These are phyloP conservation scores for Columba janthina DNA, from an alignment of 2,113 vertebrate genomes.

Conservation along the genomic window DNA sequence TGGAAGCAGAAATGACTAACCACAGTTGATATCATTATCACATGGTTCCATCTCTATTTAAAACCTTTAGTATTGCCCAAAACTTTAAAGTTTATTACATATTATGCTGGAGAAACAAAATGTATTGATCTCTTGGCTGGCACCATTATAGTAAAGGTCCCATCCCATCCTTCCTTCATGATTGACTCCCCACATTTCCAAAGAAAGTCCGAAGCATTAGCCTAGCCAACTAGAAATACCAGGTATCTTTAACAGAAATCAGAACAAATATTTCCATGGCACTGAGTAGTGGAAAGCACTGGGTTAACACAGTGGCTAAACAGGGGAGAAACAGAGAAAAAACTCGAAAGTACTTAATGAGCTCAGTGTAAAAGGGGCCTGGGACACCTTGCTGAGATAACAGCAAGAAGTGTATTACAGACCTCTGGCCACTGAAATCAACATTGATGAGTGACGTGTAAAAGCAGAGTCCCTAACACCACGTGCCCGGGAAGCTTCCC, in stretches of 20 bases:
- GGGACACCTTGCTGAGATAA: background rate
- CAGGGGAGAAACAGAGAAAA: background rate
- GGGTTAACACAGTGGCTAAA: background rate
- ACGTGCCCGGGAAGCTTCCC: background rate
- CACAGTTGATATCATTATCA: background rate
- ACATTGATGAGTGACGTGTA: accelerated
- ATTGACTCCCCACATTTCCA: background rate
- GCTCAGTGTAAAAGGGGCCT: background rate
- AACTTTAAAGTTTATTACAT: background rate
- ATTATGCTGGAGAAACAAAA: background rate
- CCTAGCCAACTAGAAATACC: background rate
- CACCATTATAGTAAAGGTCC: background rate
- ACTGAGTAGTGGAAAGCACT: background rate
- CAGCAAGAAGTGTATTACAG: background rate
- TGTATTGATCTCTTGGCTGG: background rate
- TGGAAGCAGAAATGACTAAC: background rate
- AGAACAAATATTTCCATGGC: background rate
- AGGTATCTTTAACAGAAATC: background rate
- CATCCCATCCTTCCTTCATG: background rate
- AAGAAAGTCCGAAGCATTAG: background rate
- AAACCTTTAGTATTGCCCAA: background rate
- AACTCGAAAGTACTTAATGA: background rate
- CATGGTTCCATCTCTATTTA: background rate
- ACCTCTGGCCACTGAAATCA: background rate
- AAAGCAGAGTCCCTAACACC: background rate